These are phyloP conservation scores for Crotalus adamanteus DNA, from an alignment of 2,797 vertebrate genomes.

Conservation along the genomic window DNA sequence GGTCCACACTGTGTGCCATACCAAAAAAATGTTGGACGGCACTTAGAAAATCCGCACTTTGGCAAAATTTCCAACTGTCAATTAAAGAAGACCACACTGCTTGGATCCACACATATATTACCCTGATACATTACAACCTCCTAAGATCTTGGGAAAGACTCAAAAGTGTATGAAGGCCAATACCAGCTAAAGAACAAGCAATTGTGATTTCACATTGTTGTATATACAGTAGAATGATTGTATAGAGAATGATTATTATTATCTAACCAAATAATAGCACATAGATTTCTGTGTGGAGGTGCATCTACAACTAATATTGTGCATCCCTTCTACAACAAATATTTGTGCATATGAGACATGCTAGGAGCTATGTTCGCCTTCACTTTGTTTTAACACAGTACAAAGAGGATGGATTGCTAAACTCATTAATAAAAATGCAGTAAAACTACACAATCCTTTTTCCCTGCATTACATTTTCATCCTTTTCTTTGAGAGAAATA, in stretches of 20 bases:
- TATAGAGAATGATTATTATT: not conserved
- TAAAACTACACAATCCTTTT: not conserved
- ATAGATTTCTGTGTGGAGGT: not conserved
- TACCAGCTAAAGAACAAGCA: not conserved
- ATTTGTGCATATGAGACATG: not conserved
- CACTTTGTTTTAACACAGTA: not conserved
- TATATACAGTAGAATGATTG: not conserved
- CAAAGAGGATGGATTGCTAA: not conserved
- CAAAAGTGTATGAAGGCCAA: not conserved
- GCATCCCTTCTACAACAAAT: not conserved
- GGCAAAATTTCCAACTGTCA: not conserved
- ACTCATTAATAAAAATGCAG: not conserved
- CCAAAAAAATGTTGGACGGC: not conserved
- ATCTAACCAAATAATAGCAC: not conserved
- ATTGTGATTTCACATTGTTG: not conserved
- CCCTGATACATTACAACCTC: not conserved
- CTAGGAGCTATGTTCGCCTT: not conserved
- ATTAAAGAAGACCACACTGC: not conserved
- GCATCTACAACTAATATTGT: not conserved
- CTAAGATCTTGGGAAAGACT: not conserved
- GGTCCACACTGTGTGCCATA: not conserved
- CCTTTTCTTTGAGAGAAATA: not conserved
- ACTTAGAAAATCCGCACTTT: not conserved
- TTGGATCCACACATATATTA: not conserved
- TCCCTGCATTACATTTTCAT: not conserved